Conservation (phyloP, 2,797 vertebrate species). For the Lophura swinhoii region DNA sequence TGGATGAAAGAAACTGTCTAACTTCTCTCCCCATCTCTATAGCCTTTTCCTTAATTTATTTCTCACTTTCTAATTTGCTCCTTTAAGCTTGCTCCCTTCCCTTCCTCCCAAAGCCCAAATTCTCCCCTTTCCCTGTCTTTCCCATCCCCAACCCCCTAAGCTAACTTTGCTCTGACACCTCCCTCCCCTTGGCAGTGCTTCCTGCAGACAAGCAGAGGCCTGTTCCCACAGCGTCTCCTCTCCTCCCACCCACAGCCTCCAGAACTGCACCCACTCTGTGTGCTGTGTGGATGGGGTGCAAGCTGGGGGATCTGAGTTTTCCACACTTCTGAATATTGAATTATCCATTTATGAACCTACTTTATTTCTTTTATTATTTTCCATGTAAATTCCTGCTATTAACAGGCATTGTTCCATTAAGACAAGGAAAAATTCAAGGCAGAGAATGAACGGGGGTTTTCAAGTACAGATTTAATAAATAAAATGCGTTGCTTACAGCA, state of each 20-base stretch:
- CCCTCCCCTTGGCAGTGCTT: background rate
- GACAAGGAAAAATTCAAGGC: background rate
- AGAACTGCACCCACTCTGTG: background rate
- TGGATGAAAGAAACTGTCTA: too few species aligned
- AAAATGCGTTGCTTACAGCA: background rate
- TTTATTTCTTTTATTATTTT: background rate
- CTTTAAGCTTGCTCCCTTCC: background rate
- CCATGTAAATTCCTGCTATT: background rate
- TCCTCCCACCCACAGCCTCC: background rate
- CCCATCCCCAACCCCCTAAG: background rate
- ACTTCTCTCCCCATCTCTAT: background rate
- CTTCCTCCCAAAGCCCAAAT: background rate
- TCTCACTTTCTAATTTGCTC: background rate
- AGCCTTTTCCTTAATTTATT: rapidly evolving
- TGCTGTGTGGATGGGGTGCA: rapidly evolving
- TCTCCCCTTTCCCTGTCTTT: background rate
- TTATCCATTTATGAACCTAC: background rate
- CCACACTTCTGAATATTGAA: background rate
- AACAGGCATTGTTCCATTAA: background rate
- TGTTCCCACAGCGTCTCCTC: background rate
- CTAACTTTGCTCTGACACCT: rapidly evolving
- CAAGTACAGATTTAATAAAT: background rate
- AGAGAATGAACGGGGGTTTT: background rate
- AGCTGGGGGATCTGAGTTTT: background rate
- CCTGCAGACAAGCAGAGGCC: background rate